Evolutionary conservation across 2,113 vertebrate genomes (phyloP).

Genomic region (Pipra filicauda): DNA sequence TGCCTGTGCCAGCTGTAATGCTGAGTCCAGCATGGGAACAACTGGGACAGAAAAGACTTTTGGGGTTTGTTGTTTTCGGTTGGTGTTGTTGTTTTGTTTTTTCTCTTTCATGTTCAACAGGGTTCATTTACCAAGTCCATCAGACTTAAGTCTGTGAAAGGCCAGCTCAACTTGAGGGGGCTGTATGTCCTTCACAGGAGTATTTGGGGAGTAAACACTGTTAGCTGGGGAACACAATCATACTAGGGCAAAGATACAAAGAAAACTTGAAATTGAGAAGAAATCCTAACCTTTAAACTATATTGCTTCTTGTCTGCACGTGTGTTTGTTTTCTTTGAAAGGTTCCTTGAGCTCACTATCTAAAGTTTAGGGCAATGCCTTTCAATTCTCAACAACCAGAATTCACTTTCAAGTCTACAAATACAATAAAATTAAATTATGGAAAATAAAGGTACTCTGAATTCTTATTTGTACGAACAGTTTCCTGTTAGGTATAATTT

Average conservation of each 20-base stretch:
- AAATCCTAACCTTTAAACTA: slow-evolving; percentile 47
- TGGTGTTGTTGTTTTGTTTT: background rate
- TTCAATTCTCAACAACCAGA: slow-evolving; percentile 48
- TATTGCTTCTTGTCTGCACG: slow-evolving; percentile 33
- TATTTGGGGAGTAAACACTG: background rate
- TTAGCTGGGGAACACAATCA: background rate
- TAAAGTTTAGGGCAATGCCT: slow-evolving; percentile 58
- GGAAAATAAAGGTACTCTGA: background rate
- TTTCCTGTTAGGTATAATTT: background rate
- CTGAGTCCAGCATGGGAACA: background rate
- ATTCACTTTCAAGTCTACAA: slow-evolving; percentile 50
- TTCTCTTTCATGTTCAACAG: background rate
- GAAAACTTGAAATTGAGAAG: slow-evolving; percentile 31
- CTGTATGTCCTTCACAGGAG: background rate
- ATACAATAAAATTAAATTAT: slow-evolving; percentile 24
- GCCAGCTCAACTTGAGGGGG: background rate
- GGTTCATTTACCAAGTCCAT: background rate
- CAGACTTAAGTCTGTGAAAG: background rate
- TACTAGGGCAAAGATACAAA: background rate
- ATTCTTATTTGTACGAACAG: background rate
- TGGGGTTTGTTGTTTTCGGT: background rate
- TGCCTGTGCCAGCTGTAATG: slow-evolving; percentile 17
- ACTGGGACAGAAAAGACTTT: background rate
- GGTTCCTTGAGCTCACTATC: slow-evolving; percentile 38
- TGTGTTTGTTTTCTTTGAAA: slow-evolving; percentile 39